Base-by-base conservation (phyloP, 1,140 invertebrate genomes). In the Archivesica marissinica region DNA sequence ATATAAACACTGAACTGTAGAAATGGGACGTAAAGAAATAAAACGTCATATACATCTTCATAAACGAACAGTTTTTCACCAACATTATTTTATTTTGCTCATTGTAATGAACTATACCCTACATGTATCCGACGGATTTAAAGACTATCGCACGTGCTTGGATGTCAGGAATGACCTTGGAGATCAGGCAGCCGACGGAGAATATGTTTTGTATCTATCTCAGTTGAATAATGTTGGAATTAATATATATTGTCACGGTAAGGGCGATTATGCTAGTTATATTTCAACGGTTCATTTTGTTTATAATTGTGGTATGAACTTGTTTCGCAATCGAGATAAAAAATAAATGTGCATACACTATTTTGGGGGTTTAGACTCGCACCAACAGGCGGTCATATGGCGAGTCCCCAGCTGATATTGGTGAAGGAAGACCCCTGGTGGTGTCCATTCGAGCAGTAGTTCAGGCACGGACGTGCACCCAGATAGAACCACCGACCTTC, bases 201-300 rank as follows among this genome's bases (percentile, higher is more conserved):
- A 77, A n/a, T 82, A 81, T 75, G 56, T 86, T 15, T 20, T 86
- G 13, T 86, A 66, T 35, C 44, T 86, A 50, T 25, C 77, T 11
- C 68, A n/a, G n/a, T 54, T 30, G 50, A 81, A 82, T 38, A 77
- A 66, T 64, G 72, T 86, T 30, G 85, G 78, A 52, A 50, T 86
- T 9, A 38, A 39, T 17, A 38, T 86, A 17, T 86, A 82, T 59
- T 86, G 85, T 54, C 33, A 81, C 38, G 68, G 85, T 86, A 82
- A 82, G 85, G 44, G 7, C 7, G 9, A 15, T 61, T 41, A 28
- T n/a, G 4, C 28, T 23, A 75, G 20, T 30, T 13, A 13, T 47
- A 15, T 9, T 2, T 52, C 28, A 35, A 52, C 15, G 25, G 15
- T 54, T 23, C n/a, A 33, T 54, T 11, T 54, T 20, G 20, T 50